phyloP scores from a whole-genome alignment of 1,140 invertebrate species.

The Calosoma granatense region DNA sequence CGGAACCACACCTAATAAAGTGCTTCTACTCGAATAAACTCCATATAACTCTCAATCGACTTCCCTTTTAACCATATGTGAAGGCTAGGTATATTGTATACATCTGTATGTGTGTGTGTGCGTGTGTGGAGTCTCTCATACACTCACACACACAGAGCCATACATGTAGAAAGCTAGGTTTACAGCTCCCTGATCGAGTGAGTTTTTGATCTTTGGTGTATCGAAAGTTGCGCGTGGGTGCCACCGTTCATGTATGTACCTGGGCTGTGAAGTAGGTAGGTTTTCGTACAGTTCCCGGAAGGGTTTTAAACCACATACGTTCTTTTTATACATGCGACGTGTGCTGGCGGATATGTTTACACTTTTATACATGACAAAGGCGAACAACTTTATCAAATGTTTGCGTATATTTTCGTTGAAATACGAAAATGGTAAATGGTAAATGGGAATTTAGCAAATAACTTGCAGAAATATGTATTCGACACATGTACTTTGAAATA shows the following conservation, averaged over 20 bases:
- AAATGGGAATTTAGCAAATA: too few relatives aligned
- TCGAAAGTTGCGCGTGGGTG: neutral
- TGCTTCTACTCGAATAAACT: constrained; percentile 7
- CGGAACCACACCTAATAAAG: constrained; percentile 5
- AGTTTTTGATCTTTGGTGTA: neutral
- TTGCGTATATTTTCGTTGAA: too few relatives aligned
- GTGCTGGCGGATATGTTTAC: too few relatives aligned
- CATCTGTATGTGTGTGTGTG: neutral
- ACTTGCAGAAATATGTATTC: too few relatives aligned
- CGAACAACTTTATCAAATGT: too few relatives aligned
- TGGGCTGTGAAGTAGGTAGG: neutral
- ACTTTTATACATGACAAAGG: too few relatives aligned
- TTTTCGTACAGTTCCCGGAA: neutral
- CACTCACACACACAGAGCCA: too few relatives aligned
- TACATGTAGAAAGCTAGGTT: neutral
- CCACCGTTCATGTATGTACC: neutral
- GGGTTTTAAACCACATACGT: neutral
- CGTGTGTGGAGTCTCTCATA: too few relatives aligned
- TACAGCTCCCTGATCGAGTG: neutral
- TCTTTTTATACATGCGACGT: too few relatives aligned
- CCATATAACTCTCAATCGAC: constrained; percentile 8
- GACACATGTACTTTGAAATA: too few relatives aligned
- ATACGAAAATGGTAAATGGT: too few relatives aligned
- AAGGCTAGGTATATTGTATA: neutral
- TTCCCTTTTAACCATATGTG: neutral